These are phyloP conservation scores for Motacilla alba DNA, from an alignment of 2,113 vertebrate genomes.

Conservation along the genomic window DNA sequence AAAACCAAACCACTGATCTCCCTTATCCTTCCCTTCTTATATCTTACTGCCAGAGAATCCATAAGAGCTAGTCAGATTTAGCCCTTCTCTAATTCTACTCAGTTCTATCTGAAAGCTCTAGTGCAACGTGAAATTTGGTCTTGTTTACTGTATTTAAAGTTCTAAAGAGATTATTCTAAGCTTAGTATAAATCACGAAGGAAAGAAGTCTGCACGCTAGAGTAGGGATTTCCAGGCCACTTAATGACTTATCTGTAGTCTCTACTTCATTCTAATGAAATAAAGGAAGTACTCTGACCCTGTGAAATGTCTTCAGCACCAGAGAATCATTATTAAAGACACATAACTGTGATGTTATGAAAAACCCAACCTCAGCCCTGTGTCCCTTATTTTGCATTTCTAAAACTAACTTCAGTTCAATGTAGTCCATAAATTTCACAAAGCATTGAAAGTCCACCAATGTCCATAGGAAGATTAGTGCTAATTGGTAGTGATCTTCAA, in stretches of 20 bases:
- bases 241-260: conserved; percentile 29
- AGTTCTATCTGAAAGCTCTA: neutral
- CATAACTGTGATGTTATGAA: neutral
- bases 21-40: neutral
- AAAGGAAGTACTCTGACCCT: conserved; percentile 22
- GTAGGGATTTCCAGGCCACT: conserved; percentile 28
- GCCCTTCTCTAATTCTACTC: neutral
- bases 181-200: neutral
- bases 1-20: conserved; percentile 12
- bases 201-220: neutral
- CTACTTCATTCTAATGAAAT: conserved; percentile 49
- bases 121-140: neutral
- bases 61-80: neutral
- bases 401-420: neutral
- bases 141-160: conserved; percentile 42
- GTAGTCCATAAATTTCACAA: conserved; percentile 7
- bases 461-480: conserved; percentile 17
- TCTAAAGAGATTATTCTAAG: conserved; percentile 49
- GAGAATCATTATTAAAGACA: conserved; percentile 16
- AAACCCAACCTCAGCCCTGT: neutral
- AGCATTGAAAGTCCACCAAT: neutral
- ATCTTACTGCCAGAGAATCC: neutral
- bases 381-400: conserved; percentile 1
- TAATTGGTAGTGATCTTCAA: conserved; percentile 36
- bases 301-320: neutral